A percentile compares a stretch with the other conserved stretches of the same genome.
Evolutionary conservation across 2,113 vertebrate genomes (phyloP).

Genomic region (Gulo gulo): DNA sequence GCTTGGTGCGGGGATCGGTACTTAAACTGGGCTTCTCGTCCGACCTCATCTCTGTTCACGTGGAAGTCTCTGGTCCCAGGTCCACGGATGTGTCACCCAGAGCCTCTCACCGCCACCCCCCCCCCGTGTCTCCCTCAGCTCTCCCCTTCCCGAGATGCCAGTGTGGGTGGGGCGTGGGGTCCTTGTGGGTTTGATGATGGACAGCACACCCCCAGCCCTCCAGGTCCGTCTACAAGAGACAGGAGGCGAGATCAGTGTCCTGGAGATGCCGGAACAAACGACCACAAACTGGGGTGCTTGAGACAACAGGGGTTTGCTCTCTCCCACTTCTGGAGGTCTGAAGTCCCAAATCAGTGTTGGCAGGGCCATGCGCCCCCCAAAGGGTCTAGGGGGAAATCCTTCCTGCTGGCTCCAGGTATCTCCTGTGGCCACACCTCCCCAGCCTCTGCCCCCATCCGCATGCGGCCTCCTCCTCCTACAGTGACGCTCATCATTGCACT

Average conservation of each 20-base stretch:
- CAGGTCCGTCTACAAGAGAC: not conserved
- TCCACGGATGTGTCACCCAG: rapidly evolving
- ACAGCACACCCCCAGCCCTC: not conserved
- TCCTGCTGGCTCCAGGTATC: not conserved
- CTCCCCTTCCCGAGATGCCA: not conserved
- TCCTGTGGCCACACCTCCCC: not conserved
- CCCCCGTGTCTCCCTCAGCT: no score
- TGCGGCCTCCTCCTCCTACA: not conserved
- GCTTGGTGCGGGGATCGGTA: rapidly evolving
- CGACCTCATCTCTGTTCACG: not conserved
- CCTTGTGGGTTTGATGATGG: not conserved
- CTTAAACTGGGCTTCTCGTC: not conserved
- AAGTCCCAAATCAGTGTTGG: not conserved
- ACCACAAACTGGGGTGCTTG: not conserved
- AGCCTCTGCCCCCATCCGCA: rapidly evolving
- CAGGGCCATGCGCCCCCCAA: not conserved
- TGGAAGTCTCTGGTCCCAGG: not conserved
- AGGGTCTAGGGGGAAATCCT: not conserved
- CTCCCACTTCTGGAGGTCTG: not conserved
- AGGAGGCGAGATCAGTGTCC: not conserved
- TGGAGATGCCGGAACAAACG: no score
- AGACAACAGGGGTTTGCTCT: not conserved
- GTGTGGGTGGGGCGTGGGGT: not conserved
- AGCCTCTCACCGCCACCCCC: not conserved
- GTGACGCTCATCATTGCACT: not conserved